phyloP scores from a whole-genome alignment of 2,888 invertebrate species.

The Eupelmus urozonus region DNA sequence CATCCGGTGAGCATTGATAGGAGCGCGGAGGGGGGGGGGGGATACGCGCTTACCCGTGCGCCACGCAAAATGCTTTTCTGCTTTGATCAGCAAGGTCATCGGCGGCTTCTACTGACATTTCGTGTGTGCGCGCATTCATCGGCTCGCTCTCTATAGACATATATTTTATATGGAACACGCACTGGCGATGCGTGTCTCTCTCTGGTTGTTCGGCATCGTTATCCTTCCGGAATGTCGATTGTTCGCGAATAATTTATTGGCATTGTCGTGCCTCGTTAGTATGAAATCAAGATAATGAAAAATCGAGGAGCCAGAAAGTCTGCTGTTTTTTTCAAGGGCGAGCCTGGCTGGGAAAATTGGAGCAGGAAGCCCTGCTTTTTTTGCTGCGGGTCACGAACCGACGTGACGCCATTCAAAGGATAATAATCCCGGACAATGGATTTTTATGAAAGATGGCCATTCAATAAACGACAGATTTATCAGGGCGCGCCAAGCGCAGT shows the following conservation, averaged over 20 bases:
- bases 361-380: slow-evolving; percentile 16
- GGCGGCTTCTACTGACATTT: slow-evolving; percentile 34
- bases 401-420: not conserved
- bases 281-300: slow-evolving; percentile 50
- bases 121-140: slow-evolving; percentile 22
- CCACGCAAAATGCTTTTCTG: slow-evolving; percentile 55
- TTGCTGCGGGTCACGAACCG: not conserved
- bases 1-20: slow-evolving; percentile 68
- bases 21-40: slow-evolving; percentile 59
- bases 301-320: not conserved
- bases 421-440: slow-evolving; percentile 11
- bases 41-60: not conserved
- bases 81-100: slow-evolving; percentile 64
- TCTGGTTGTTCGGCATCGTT: slow-evolving; percentile 47
- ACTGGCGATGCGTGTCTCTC: slow-evolving; percentile 38
- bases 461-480: not conserved
- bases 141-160: not conserved
- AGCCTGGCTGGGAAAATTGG: slow-evolving; percentile 20
- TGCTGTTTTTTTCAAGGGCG: slow-evolving; percentile 8
- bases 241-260: slow-evolving; percentile 54
- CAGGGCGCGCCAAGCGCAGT: not conserved
- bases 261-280: slow-evolving; percentile 45
- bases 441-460: slow-evolving; percentile 1
- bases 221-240: slow-evolving; percentile 54
- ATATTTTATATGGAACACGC: not conserved